Conservation (phyloP, 2,113 vertebrate genomes). For the Nycticebus coucang region DNA sequence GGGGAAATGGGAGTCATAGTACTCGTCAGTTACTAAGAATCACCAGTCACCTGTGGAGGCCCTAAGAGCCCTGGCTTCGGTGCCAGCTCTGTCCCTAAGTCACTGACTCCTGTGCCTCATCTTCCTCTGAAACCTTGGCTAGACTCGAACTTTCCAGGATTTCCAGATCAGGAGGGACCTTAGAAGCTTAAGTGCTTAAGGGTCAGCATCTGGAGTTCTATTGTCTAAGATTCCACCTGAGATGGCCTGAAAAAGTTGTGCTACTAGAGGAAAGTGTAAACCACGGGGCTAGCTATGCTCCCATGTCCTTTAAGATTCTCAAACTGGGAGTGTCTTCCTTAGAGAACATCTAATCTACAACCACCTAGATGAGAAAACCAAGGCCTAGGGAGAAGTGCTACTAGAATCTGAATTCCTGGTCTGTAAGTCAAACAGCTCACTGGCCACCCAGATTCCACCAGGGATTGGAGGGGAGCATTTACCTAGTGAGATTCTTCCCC, state of each 20-base stretch:
- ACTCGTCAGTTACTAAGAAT: neutral
- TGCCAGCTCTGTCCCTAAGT: neutral
- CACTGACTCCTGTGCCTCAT: neutral
- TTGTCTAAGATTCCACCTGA: neutral
- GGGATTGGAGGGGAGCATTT: fast-evolving
- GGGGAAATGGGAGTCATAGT: neutral
- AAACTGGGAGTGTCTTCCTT: neutral
- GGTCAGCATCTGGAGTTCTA: neutral
- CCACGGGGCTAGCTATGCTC: neutral
- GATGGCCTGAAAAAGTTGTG: neutral
- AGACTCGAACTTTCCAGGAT: neutral
- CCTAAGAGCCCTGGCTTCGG: neutral
- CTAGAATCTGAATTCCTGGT: neutral
- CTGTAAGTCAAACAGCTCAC: neutral
- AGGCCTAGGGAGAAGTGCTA: neutral
- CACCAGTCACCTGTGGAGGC: neutral
- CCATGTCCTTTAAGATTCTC: neutral
- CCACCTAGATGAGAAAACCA: neutral
- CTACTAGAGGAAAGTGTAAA: neutral
- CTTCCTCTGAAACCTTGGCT: neutral
- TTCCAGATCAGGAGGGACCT: neutral
- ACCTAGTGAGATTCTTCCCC: too few species aligned
- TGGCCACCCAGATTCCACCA: fast-evolving
- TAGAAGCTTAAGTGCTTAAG: neutral
- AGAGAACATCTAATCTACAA: fast-evolving